Evolutionary conservation across 2,797 vertebrate species (phyloP), one percentile per base, ranked within the genome.

Genomic region (Gallirallus australis): DNA sequence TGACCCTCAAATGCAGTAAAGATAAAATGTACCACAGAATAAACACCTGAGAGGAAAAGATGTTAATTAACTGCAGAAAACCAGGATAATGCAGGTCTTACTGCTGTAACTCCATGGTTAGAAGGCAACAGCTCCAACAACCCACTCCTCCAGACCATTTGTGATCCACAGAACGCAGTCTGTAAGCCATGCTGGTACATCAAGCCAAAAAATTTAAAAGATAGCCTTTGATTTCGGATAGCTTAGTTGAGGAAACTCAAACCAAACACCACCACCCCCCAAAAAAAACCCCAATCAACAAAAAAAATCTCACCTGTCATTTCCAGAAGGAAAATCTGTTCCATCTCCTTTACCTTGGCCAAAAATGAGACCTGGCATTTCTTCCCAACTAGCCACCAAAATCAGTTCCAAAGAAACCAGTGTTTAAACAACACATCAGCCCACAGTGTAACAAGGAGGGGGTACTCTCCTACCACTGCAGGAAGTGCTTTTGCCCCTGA

Each of bases 391-490:
- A 52, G 3, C 23, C 54, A 61, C 77, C 40, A 53, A 82, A 37
- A 5, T 0, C 31, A 28, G 3, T 10, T 37, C 52, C 35, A 52
- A 39, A 68, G 31, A 10, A 82, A 9, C 0, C 2, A 15, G 2
- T 3, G 3, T 6, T 4, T 65, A 86, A 70, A 4, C 48, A 73
- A 3, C 24, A 6, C 15, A 48, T 6, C 30, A 42, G 3, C 12
- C 20, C 31, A 28, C 39, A 35, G 1, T 0, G 0, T 59, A 70
- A 24, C 20, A 23, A 24, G 19, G 15, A 35, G 35, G 73, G 8
- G 8, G 1, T 3, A 1, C 0, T 4, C 15, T 82, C 16, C 20
- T 28, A 0, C 6, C 0, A 0, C 16, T 0, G 0, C 0, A 54
- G 45, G 30, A 92, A 39, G 30, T 61, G 37, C 6, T 90, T 90